Percentiles rank a stretch among this genome's conserved stretches.
phyloP scores from a whole-genome alignment of 2,888 invertebrate species.

The Urechis unicinctus region DNA sequence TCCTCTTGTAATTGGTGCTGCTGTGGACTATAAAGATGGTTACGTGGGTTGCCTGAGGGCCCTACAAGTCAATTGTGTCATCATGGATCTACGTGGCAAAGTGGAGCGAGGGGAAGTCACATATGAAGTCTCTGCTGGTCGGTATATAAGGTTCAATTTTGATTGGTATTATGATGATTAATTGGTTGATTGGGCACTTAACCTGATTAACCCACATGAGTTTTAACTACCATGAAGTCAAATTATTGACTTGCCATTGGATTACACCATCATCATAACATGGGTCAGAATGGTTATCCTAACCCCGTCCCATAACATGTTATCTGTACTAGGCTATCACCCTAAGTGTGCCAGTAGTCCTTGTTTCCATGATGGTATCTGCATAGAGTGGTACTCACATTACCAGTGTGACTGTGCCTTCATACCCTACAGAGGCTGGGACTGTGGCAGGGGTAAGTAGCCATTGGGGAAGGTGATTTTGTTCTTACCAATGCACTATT shows the following conservation, averaged over 20 bases:
- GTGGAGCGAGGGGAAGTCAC: constrained; percentile 58
- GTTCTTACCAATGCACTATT: too few species aligned
- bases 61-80: constrained; percentile 76
- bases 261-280: too few species aligned
- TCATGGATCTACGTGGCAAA: constrained; percentile 69
- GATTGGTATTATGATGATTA: not conserved
- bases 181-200: not conserved
- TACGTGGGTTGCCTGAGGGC: constrained; percentile 91
- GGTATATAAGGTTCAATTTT: not conserved
- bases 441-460: constrained; percentile 59
- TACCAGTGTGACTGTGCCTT: constrained; percentile 94
- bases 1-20: constrained; percentile 70
- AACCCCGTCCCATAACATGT: too few species aligned
- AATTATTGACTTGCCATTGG: constrained; percentile 38
- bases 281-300: too few species aligned
- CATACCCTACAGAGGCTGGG: constrained; percentile 96
- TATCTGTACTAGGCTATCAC: constrained; percentile 63
- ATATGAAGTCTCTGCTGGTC: constrained; percentile 56
- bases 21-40: constrained; percentile 81
- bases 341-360: constrained; percentile 87
- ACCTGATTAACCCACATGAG: not conserved
- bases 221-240: not conserved
- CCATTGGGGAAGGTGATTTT: too few species aligned
- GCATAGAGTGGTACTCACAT: constrained; percentile 82
- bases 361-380: constrained; percentile 93